Evolutionary conservation across 2,797 vertebrate genomes (phyloP).

Genomic region (Etheostoma perlongum): DNA sequence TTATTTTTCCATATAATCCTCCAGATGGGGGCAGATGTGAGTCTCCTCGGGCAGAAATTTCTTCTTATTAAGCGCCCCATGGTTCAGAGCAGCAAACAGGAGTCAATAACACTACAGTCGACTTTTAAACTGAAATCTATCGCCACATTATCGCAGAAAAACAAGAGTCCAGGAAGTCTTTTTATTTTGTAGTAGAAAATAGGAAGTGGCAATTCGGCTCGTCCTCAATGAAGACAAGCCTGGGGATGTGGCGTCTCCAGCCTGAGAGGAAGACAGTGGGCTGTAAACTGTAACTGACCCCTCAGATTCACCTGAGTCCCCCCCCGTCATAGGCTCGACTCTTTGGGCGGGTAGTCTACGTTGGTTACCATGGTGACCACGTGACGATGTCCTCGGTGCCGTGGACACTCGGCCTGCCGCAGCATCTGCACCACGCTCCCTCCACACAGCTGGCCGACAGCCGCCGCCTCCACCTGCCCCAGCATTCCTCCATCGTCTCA

Average conservation of each 20-base stretch:
- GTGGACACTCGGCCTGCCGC: slow-evolving; percentile 88
- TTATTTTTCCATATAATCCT: no score
- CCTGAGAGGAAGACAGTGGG: no score
- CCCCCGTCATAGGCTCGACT: slow-evolving; percentile 94
- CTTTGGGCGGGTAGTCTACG: slow-evolving; percentile 96
- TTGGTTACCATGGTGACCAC: slow-evolving; percentile 97
- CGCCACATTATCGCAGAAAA: slow-evolving; percentile 68
- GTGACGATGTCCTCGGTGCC: slow-evolving; percentile 93
- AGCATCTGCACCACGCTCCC: slow-evolving; percentile 93
- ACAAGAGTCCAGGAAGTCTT: slow-evolving; percentile 78
- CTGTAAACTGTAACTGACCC: no score
- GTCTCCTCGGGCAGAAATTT: no score
- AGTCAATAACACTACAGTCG: slow-evolving; percentile 54
- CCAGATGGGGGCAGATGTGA: no score
- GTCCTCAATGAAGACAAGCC: no score
- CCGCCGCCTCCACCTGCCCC: slow-evolving; percentile 94
- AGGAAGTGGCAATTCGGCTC: neutral
- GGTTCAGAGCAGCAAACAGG: slow-evolving; percentile 83
- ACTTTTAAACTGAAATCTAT: slow-evolving; percentile 87
- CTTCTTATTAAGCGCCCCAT: slow-evolving; percentile 91
- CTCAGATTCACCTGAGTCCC: slow-evolving; percentile 9
- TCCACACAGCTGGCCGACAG: slow-evolving; percentile 93
- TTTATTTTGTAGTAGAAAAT: slow-evolving; percentile 45
- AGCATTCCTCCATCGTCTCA: slow-evolving; percentile 95
- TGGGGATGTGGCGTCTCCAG: no score